A percentile compares a stretch with the other conserved stretches of the same genome.
These are phyloP conservation scores for Sus scrofa DNA, from an alignment of 2,113 vertebrate genomes.

Conservation along the genomic window T2T-Sscrofa CM000812.6:209572001-209572500, in stretches of 20 bases:
- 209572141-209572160: not conserved
- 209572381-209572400: not conserved
- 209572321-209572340: not conserved
- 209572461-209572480: not conserved
- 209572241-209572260: not conserved
- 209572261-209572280: not conserved
- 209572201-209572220: not conserved
- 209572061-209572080: not conserved
- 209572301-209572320: accelerated
- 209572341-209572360: not conserved
- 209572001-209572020: constrained; percentile 23
- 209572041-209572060: not conserved
- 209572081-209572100: not conserved
- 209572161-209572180: not conserved
- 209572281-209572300: not conserved
- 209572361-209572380: not conserved
- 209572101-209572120: not conserved
- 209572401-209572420: not conserved
- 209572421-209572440: not conserved
- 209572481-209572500: not conserved
- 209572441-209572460: not conserved
- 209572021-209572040: not conserved
- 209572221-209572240: not conserved
- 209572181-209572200: not conserved
- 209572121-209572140: not conserved